phyloP scores from a whole-genome alignment of 2,888 invertebrate genomes.

The Thyatira batis region DNA sequence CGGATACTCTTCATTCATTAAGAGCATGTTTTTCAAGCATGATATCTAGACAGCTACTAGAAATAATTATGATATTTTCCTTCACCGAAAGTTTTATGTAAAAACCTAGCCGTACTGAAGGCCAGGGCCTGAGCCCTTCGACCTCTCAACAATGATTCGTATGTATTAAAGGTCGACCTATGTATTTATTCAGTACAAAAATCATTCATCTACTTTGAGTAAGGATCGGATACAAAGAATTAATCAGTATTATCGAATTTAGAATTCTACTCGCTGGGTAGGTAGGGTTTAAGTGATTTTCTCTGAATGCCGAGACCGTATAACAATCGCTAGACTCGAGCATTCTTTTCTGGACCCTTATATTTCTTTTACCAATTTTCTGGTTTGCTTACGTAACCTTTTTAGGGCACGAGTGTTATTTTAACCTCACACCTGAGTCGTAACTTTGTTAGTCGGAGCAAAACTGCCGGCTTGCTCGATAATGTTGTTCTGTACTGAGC shows the following conservation, averaged over 20 bases:
- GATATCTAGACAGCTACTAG: too few species aligned
- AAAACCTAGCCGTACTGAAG: too few species aligned
- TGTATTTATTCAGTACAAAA: too few species aligned
- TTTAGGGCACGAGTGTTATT: constrained; percentile 33
- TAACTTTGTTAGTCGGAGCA: constrained; percentile 22
- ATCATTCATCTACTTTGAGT: background rate
- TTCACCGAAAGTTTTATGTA: too few species aligned
- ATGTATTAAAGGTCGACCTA: too few species aligned
- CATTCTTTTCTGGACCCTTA: constrained; percentile 24
- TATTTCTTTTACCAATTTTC: constrained; percentile 26
- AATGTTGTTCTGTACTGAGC: constrained; percentile 17
- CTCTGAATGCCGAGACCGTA: background rate
- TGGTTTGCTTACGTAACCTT: constrained; percentile 31
- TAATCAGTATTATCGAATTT: constrained; percentile 28
- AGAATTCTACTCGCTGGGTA: background rate
- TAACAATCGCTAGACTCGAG: constrained; percentile 3
- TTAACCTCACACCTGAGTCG: constrained; percentile 35
- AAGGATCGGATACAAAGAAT: constrained; percentile 12
- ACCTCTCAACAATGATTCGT: too few species aligned
- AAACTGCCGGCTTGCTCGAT: constrained; percentile 29
- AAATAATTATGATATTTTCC: too few species aligned
- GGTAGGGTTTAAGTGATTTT: background rate
- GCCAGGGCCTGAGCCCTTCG: too few species aligned
- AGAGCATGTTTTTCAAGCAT: too few species aligned
- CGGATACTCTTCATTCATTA: too few species aligned